Evolutionary conservation across 2,888 invertebrate genomes (phyloP), one percentile per base, ranked within the genome.

Genomic region (Drosophila tanythrix): DNA sequence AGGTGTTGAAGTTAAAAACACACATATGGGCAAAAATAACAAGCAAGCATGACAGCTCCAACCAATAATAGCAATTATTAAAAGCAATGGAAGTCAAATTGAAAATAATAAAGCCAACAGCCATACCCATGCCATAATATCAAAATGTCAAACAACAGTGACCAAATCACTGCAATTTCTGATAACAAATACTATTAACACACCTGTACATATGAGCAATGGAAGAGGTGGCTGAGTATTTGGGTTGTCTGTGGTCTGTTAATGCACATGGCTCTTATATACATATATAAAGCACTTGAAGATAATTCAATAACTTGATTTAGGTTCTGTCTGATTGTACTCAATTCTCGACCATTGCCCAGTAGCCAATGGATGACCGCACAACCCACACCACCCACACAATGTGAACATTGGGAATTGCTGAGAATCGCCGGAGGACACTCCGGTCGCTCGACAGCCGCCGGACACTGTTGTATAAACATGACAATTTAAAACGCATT

Each of bases 401-500:
- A 57, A 68, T 73, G 50, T 60, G 56, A 68, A 64, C 25, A 21
- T 18, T 27, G 15, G 36, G 63, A 71, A 35, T 48, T 31, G 35
- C 21, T 57, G 63, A 38, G 57, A 40, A 55, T 38, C 65, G 57
- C 7, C 40, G 15, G 27, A 72, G 61, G 35, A 58, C 52, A 40
- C 62, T 61, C 68, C 50, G 66, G 53, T 38, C 62, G n/a, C 56
- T 58, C 64, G 62, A 75, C 76, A 84, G 70, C 70, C 67, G 71
- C 70, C 79, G 76, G 79, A 79, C 79, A 74, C 68, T 64, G 70
- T 76, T 75, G 89, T 86, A 87, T 90, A 87, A 90, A 88, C 90
- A 90, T 90, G 86, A 88, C 86, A 87, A 87, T 87, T 87, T 87
- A 86, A 87, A 87, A 87, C 81, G 87, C 86, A 87, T 87, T 87